phyloP scores from a whole-genome alignment of 2,113 vertebrate genomes.

The Oceanites oceanicus region DNA sequence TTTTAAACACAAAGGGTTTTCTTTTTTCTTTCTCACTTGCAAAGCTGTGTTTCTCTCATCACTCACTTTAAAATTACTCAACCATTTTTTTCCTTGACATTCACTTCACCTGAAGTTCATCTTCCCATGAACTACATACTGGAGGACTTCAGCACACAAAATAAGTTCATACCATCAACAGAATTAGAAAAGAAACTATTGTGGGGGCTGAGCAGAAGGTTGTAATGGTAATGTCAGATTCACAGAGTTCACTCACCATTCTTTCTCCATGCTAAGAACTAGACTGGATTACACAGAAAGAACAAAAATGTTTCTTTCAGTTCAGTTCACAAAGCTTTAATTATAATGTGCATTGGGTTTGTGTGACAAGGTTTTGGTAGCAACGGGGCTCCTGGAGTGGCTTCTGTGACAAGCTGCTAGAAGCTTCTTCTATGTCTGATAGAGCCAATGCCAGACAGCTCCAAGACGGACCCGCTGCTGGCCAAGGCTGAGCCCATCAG shows the following conservation, averaged over 20 bases:
- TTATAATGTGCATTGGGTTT: background rate
- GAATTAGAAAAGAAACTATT: background rate
- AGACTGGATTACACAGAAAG: background rate
- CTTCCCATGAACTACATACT: background rate
- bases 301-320: background rate
- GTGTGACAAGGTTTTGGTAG: background rate
- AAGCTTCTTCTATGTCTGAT: background rate
- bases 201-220: background rate
- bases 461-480: too few species aligned
- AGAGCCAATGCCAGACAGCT: too few species aligned
- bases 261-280: background rate
- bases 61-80: background rate
- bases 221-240: background rate
- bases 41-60: background rate
- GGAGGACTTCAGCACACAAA: background rate
- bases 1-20: background rate
- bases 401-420: background rate
- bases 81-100: background rate
- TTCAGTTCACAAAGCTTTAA: background rate
- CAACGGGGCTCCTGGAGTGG: background rate
- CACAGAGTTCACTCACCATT: background rate
- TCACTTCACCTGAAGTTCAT: background rate
- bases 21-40: background rate
- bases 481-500: too few species aligned
- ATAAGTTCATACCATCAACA: background rate